These are phyloP conservation scores for Muricea muricata DNA, from an alignment of 92 coral and sea anemone species.

Conservation along the genomic window DNA sequence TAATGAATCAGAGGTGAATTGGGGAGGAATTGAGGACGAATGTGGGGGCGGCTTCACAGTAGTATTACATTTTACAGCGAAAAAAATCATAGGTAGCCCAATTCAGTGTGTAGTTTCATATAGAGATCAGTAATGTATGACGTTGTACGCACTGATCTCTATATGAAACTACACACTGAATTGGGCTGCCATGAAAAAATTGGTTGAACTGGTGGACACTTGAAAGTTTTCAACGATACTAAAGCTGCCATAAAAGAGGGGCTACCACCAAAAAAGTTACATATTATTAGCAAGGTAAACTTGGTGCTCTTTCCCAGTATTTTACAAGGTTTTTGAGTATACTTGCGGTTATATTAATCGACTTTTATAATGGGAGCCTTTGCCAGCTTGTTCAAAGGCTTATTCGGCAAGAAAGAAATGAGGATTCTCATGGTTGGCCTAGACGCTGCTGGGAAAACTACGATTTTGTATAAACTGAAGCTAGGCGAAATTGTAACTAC, in stretches of 20 bases:
- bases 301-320: neutral
- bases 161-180: too few species aligned
- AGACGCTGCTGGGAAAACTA: slow-evolving; percentile 98
- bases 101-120: too few species aligned
- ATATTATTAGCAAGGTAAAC: neutral
- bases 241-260: neutral
- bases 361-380: slow-evolving; percentile 56
- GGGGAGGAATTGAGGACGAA: too few species aligned
- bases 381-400: slow-evolving; percentile 68
- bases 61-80: too few species aligned
- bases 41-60: too few species aligned
- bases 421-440: slow-evolving; percentile 98
- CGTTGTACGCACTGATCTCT: too few species aligned
- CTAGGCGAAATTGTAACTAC: slow-evolving; percentile 97
- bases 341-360: neutral
- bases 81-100: too few species aligned
- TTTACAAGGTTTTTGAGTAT: neutral
- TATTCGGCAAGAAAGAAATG: slow-evolving; percentile 97
- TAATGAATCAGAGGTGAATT: too few species aligned
- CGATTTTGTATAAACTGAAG: slow-evolving; percentile 88
- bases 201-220: too few species aligned
- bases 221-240: neutral
- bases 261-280: neutral
- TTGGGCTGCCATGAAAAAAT: too few species aligned
- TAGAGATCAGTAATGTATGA: too few species aligned